Conservation (phyloP, 35 echinoderm and acorn worm genomes). For the Nesometra sesokonis region DNA sequence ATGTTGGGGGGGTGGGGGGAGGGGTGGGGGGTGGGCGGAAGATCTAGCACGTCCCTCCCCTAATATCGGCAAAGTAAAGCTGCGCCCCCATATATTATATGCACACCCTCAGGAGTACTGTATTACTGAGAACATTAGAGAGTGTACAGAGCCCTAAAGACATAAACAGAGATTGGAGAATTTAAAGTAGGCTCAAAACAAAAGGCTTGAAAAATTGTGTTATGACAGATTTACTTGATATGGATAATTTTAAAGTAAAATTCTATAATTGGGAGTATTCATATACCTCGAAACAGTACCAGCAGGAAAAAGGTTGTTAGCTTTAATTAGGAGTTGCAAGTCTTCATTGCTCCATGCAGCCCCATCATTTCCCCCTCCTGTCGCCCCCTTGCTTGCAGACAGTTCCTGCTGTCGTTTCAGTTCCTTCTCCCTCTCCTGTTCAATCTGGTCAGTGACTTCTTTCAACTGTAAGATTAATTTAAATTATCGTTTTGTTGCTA, state of each 20-base stretch:
- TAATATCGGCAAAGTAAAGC: too few relatives aligned
- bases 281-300: slow-evolving; percentile 72
- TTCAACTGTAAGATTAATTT: slow-evolving; percentile 51
- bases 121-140: too few relatives aligned
- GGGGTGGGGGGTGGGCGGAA: too few relatives aligned
- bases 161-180: too few relatives aligned
- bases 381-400: slow-evolving; percentile 17
- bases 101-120: too few relatives aligned
- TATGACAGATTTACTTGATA: neutral
- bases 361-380: slow-evolving; percentile 26
- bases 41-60: too few relatives aligned
- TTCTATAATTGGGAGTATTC: neutral
- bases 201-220: too few relatives aligned
- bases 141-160: too few relatives aligned
- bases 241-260: neutral
- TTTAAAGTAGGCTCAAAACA: too few relatives aligned
- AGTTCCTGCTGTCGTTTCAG: slow-evolving; percentile 48
- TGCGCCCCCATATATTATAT: too few relatives aligned
- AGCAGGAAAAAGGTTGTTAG: slow-evolving; percentile 83
- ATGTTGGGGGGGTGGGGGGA: too few relatives aligned
- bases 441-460: slow-evolving; percentile 44
- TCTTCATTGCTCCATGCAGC: slow-evolving; percentile 73
- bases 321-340: slow-evolving; percentile 73
- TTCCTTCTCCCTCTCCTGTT: slow-evolving; percentile 62
- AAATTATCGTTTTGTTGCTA: too few relatives aligned